Conservation (phyloP, 1,140 invertebrate genomes). For the Zaprionus ghesquierei region DNA sequence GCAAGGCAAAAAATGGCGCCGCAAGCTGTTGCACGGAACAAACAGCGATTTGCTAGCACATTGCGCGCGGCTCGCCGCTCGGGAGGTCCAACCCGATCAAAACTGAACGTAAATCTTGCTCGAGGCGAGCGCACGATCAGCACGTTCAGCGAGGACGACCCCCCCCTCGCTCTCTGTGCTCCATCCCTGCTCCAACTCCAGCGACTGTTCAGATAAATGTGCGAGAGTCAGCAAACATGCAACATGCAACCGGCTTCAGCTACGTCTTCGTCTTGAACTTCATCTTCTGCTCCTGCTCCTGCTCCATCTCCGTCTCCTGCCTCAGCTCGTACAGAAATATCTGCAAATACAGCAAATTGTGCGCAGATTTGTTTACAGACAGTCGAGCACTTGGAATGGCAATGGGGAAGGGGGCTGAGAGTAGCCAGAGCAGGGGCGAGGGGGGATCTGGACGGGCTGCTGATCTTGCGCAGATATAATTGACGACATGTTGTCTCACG, state of each 20-base stretch:
- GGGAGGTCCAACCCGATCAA: conserved; percentile 79
- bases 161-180: not conserved
- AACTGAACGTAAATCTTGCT: conserved; percentile 79
- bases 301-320: conserved; percentile 1
- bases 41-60: conserved; percentile 43
- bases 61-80: conserved; percentile 72
- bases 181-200: not conserved
- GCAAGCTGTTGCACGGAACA: conserved; percentile 6
- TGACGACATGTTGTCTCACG: conserved; percentile 81
- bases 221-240: conserved; percentile 72
- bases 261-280: not conserved
- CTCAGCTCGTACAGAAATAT: conserved; percentile 47
- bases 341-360: conserved; percentile 75
- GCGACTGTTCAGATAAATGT: conserved; percentile 53
- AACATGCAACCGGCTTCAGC: conserved; percentile 6
- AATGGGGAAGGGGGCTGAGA: not conserved
- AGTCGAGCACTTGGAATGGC: conserved; percentile 35
- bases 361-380: conserved; percentile 78
- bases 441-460: conserved; percentile 16
- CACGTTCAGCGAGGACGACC: conserved; percentile 59
- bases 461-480: conserved; percentile 81
- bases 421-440: not conserved
- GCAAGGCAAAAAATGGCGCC: conserved; percentile 76
- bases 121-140: conserved; percentile 73
- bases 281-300: not conserved